phyloP scores from a whole-genome alignment of 2,888 invertebrate species.

The Vandiemenella viatica region DNA sequence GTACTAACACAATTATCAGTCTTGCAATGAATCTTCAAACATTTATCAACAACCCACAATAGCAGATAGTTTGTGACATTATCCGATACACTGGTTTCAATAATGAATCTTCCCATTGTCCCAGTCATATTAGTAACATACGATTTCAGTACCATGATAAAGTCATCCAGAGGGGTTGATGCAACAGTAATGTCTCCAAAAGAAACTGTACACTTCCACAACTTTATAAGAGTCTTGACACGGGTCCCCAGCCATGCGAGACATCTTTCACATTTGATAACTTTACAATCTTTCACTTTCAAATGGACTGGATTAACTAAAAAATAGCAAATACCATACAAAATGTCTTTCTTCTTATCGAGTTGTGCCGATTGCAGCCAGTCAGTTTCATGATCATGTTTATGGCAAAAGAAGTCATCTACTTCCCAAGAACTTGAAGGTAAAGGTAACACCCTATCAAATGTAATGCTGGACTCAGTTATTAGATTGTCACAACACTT shows the following conservation, averaged over 20 bases:
- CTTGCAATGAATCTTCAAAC: conserved; percentile 33
- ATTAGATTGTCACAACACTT: conserved; percentile 28
- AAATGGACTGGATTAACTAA: conserved; percentile 28
- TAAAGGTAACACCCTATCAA: conserved; percentile 43
- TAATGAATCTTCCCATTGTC: conserved; percentile 38
- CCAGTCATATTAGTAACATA: conserved; percentile 36
- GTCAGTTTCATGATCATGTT: conserved; percentile 24
- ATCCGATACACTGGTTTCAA: conserved; percentile 33
- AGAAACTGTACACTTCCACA: conserved; percentile 42
- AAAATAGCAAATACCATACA: conserved; percentile 41
- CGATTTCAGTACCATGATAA: conserved; percentile 36
- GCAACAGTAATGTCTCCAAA: conserved; percentile 23
- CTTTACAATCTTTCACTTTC: conserved; percentile 25
- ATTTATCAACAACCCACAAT: conserved; percentile 46
- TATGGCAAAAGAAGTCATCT: conserved; percentile 52
- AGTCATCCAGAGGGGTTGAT: conserved; percentile 29
- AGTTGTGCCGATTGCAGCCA: conserved; percentile 21
- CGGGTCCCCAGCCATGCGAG: conserved; percentile 40
- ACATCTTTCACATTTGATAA: conserved; percentile 37
- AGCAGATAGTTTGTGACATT: conserved; percentile 36
- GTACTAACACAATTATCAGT: conserved; percentile 4
- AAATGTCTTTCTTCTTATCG: conserved; percentile 40
- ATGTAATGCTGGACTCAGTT: conserved; percentile 27
- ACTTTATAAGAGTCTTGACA: conserved; percentile 25
- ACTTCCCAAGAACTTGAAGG: conserved; percentile 43